Conservation (phyloP, 2,888 invertebrate genomes). For the Rhingia campestris region DNA sequence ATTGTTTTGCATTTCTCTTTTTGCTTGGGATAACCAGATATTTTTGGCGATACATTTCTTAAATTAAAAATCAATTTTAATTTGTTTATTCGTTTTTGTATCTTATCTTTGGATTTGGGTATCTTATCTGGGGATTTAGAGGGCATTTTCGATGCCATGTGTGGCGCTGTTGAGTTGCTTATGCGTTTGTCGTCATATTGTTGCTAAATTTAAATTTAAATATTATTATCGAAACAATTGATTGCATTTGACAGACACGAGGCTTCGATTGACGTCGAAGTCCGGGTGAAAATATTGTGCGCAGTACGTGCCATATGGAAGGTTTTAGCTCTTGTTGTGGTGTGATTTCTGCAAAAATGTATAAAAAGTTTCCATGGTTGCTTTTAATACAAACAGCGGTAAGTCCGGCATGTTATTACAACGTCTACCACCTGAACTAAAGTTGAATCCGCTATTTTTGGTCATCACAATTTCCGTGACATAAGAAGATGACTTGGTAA, state of each 20-base stretch:
- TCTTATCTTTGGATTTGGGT: slow-evolving; percentile 7
- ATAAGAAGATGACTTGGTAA: too few relatives aligned
- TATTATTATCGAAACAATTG: slow-evolving; percentile 1
- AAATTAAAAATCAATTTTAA: slow-evolving; percentile 30
- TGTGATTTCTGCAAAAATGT: too few relatives aligned
- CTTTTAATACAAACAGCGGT: too few relatives aligned
- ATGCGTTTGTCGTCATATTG: background rate
- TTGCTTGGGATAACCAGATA: background rate
- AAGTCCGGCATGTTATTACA: too few relatives aligned
- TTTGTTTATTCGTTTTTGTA: background rate
- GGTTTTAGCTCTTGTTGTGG: too few relatives aligned
- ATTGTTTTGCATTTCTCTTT: too few relatives aligned
- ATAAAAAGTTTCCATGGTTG: too few relatives aligned
- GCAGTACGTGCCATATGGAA: too few relatives aligned
- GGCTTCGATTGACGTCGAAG: background rate
- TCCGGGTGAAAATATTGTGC: background rate
- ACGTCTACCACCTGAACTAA: too few relatives aligned
- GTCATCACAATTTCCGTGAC: too few relatives aligned
- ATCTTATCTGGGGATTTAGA: slow-evolving; percentile 24
- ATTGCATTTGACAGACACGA: background rate
- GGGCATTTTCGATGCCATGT: background rate
- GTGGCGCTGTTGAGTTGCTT: background rate
- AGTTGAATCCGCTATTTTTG: too few relatives aligned
- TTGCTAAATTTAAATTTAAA: too few relatives aligned
- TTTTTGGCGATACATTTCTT: background rate